Base-by-base conservation (phyloP, 1,140 invertebrate species). In the Cotesia typhae region DNA sequence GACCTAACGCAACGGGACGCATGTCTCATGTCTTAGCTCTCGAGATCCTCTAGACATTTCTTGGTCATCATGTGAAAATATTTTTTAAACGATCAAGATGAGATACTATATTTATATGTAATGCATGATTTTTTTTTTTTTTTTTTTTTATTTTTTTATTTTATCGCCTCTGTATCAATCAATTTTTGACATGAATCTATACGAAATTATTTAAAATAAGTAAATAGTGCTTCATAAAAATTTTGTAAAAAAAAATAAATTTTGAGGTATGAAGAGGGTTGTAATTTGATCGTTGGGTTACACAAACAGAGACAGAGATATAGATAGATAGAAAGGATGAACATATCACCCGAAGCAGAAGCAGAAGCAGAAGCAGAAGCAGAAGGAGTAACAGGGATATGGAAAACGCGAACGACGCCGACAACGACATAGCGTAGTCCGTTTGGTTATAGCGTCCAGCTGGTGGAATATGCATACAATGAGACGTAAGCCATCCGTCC, bases 381-480 rank as follows among this genome's bases (percentile, higher is more conserved):
- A 28, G 28, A 28, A 28, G 28, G 41, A n/a, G 28, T 3, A 67
- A 35, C 35, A 36, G 36, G 28, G 38, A 53, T 52, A 53, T 36
- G 53, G 51, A 53, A 66, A 67, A 51, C 57, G 51, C 20, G 53
- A 36, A 63, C 61, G 59, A 36, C 61, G 52, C 63, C 47, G 4
- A 55, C 63, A 55, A 66, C 51, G 37, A 37, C 35, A 36, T 64
- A 65, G 52, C 17, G 53, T 17, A 63, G 47, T 37, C 37, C 47
- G 61, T 72, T 66, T 67, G 57, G 12, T 36, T 41, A 63, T 14
- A 28, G 41, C 14, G 63, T 74, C 82, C 83, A 83, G 80, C 81
- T 84, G 83, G 81, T 77, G 72, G 71, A 71, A 83, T 83, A 84
- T 84, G 78, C 83, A 84, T 84, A 84, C 82, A 84, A 83, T 84